These are phyloP conservation scores for Tetraodon nigroviridis DNA, from an alignment of 2,113 vertebrate species.

Conservation along the genomic window DNA sequence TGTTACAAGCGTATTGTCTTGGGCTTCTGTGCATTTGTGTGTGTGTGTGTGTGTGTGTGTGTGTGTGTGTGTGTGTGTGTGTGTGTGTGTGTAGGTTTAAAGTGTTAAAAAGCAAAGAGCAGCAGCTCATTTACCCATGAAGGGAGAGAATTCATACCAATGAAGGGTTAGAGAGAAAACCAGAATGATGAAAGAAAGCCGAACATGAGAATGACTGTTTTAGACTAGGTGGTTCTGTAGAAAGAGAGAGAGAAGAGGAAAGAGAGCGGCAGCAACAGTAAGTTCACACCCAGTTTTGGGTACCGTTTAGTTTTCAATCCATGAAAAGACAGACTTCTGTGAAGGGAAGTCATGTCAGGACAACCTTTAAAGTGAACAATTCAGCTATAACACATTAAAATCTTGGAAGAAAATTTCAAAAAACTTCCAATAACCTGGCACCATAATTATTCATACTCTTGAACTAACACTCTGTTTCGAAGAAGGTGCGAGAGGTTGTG, in stretches of 20 bases:
- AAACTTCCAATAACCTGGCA: too few species aligned
- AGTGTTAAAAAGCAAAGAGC: slow-evolving; percentile 41
- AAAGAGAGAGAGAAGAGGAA: slow-evolving; percentile 7
- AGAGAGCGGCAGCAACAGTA: too few species aligned
- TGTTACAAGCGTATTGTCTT: slow-evolving; percentile 38
- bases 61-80: neutral
- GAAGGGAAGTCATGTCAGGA: too few species aligned
- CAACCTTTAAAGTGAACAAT: too few species aligned
- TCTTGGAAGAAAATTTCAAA: too few species aligned
- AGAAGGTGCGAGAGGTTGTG: too few species aligned
- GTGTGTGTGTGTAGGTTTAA: slow-evolving; percentile 5
- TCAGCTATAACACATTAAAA: too few species aligned
- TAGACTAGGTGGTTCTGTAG: neutral
- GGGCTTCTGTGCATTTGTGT: slow-evolving; percentile 6
- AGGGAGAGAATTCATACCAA: slow-evolving; percentile 16
- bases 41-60: neutral
- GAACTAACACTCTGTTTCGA: too few species aligned
- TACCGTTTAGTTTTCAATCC: too few species aligned
- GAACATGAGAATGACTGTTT: slow-evolving; percentile 18
- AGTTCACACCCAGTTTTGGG: too few species aligned
- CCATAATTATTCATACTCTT: too few species aligned
- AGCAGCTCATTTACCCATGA: slow-evolving; percentile 14
- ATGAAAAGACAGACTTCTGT: too few species aligned
- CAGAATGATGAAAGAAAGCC: slow-evolving; percentile 50
- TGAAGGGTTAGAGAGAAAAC: slow-evolving; percentile 44